phyloP scores from a whole-genome alignment of 2,113 vertebrate species.

The Atlantisia rogersi region DNA sequence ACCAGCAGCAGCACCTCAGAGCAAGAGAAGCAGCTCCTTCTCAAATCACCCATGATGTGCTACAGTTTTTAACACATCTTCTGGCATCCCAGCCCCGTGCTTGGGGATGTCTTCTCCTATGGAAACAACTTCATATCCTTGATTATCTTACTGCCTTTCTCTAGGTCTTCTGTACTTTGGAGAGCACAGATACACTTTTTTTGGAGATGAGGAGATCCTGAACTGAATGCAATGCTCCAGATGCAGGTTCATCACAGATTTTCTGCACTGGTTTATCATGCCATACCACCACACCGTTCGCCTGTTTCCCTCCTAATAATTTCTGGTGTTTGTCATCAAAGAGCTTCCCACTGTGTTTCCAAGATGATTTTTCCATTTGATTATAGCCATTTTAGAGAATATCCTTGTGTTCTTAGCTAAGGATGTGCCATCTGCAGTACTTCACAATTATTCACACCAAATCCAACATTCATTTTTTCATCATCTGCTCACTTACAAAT shows the following conservation, averaged over 20 bases:
- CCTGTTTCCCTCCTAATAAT: background rate
- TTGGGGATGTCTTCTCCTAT: background rate
- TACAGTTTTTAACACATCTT: background rate
- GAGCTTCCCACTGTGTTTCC: background rate
- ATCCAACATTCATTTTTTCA: background rate
- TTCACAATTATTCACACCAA: slow-evolving; percentile 13
- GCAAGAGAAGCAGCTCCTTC: background rate
- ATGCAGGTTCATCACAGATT: background rate
- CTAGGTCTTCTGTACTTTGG: background rate
- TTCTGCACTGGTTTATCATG: background rate
- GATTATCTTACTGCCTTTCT: background rate
- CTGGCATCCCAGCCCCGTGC: background rate
- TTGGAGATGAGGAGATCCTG: background rate
- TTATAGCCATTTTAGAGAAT: slow-evolving; percentile 5
- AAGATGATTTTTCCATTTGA: background rate
- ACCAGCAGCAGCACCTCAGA: background rate
- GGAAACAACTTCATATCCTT: background rate
- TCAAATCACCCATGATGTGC: background rate
- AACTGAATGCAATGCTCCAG: background rate
- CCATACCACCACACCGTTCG: background rate
- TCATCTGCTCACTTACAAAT: slow-evolving; percentile 5
- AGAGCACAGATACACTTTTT: background rate
- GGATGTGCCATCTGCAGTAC: slow-evolving; percentile 18
- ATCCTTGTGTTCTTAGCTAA: background rate
- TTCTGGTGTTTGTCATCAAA: background rate